Percentiles rank a stretch among this genome's conserved stretches.
Conservation (phyloP, 2,888 invertebrate species). For the Eupithecia inturbata region DNA sequence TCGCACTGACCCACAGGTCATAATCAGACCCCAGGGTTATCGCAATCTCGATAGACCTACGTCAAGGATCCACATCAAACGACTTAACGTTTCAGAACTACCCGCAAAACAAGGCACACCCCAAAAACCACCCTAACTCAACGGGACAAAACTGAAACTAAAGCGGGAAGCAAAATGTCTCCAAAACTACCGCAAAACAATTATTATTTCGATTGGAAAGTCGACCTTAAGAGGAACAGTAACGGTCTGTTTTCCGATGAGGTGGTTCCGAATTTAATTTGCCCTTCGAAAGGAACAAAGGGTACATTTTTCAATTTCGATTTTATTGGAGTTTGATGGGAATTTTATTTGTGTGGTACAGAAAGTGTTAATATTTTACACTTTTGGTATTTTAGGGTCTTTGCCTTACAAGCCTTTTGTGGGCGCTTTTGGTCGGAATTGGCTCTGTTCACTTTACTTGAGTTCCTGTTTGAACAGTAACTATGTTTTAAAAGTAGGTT, state of each 20-base stretch:
- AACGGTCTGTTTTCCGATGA: conserved; percentile 12
- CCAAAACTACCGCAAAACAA: conserved; percentile 14
- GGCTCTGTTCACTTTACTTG: neutral
- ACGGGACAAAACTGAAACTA: conserved; percentile 13
- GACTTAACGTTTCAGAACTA: conserved; percentile 26
- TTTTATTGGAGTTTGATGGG: conserved; percentile 33
- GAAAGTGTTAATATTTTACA: conserved; percentile 17
- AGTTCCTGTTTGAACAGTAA: neutral
- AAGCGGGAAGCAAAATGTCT: neutral
- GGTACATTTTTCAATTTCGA: conserved; percentile 31
- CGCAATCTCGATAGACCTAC: conserved; percentile 39
- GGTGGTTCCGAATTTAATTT: conserved; percentile 26
- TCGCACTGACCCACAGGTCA: conserved; percentile 33
- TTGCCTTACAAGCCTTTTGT: conserved; percentile 5
- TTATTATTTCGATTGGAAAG: neutral
- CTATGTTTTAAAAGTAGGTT: neutral
- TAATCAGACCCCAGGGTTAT: conserved; percentile 38
- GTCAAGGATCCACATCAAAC: conserved; percentile 39
- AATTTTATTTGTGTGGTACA: conserved; percentile 19
- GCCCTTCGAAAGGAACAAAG: conserved; percentile 29
- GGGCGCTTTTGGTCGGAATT: neutral
- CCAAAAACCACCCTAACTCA: conserved; percentile 17
- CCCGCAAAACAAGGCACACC: conserved; percentile 11
- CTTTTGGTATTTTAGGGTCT: conserved; percentile 11
- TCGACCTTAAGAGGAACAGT: neutral